Percentiles rank a stretch among this genome's conserved stretches.
phyloP scores from a whole-genome alignment of 2,888 invertebrate species.

The Peribatodes rhomboidaria region DNA sequence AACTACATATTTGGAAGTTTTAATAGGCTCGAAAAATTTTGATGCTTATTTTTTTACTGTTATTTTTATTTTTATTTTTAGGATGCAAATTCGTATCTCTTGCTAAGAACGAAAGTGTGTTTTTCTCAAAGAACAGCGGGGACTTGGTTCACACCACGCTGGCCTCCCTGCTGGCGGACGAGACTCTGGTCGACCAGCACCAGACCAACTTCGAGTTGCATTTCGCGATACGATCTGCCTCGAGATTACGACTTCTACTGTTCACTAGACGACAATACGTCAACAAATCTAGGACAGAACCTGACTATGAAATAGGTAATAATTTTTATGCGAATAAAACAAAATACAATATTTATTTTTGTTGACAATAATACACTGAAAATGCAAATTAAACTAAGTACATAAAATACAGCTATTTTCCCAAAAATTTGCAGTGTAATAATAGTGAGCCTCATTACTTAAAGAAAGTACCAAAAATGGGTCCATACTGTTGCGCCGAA shows the following conservation, averaged over 20 bases:
- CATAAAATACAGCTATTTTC: too few species aligned
- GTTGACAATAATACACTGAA: not conserved
- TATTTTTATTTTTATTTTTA: not conserved
- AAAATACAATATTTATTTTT: too few species aligned
- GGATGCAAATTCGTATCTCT: constrained; percentile 7
- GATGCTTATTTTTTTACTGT: too few species aligned
- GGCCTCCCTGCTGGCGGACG: not conserved
- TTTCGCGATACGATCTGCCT: not conserved
- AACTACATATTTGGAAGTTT: too few species aligned
- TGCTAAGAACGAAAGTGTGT: not conserved
- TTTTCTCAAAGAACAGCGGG: not conserved
- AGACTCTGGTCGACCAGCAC: not conserved
- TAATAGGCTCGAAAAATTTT: too few species aligned
- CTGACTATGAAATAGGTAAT: constrained; percentile 7
- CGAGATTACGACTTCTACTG: not conserved
- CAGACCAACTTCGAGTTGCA: constrained; percentile 8
- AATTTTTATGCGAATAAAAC: not conserved
- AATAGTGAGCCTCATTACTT: too few species aligned
- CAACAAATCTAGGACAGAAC: not conserved
- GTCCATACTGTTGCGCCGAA: too few species aligned
- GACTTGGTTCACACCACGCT: not conserved
- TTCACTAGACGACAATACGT: not conserved
- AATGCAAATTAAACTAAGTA: too few species aligned
- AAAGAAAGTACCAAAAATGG: too few species aligned
- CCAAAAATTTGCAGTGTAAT: too few species aligned